phyloP scores from a whole-genome alignment of 2,797 vertebrate species.

The Dryobates pubescens region DNA sequence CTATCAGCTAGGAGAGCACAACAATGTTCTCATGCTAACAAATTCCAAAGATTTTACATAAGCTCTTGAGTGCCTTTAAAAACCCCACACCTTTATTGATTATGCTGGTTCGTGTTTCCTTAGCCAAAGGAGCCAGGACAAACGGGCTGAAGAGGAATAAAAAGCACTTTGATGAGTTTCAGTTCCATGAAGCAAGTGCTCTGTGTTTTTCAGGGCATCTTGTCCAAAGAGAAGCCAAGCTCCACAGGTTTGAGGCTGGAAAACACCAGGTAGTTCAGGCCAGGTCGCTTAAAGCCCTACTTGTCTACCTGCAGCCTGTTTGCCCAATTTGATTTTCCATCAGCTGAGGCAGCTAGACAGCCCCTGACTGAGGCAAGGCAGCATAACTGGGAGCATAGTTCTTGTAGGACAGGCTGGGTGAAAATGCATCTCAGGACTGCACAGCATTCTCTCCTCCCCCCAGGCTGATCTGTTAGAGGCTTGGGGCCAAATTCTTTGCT shows the following conservation, averaged over 20 bases:
- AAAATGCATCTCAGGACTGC: too few species aligned
- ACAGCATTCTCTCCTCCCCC: too few species aligned
- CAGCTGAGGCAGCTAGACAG: neutral
- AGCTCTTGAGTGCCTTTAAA: constrained; percentile 13
- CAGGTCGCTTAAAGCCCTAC: neutral
- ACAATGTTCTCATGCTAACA: constrained; percentile 70
- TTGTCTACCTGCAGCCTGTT: neutral
- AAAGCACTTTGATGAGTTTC: constrained; percentile 1
- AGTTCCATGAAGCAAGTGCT: neutral
- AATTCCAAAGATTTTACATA: constrained; percentile 69
- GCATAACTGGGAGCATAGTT: rapidly evolving
- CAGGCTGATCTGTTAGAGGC: neutral
- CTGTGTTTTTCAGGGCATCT: neutral
- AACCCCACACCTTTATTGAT: constrained; percentile 7
- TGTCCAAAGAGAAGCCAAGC: neutral
- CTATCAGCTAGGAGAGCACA: constrained; percentile 54
- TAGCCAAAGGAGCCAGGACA: neutral
- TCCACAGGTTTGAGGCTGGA: neutral
- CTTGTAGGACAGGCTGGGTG: neutral
- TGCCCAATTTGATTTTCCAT: neutral
- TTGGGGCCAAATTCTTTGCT: neutral
- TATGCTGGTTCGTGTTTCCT: constrained; percentile 20
- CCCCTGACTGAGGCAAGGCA: neutral
- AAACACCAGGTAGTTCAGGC: neutral
- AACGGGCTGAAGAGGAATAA: neutral